A percentile compares a stretch with the other conserved stretches of the same genome.
Conservation (phyloP, 2,888 invertebrate species). For the Galerucella pusilla region DNA sequence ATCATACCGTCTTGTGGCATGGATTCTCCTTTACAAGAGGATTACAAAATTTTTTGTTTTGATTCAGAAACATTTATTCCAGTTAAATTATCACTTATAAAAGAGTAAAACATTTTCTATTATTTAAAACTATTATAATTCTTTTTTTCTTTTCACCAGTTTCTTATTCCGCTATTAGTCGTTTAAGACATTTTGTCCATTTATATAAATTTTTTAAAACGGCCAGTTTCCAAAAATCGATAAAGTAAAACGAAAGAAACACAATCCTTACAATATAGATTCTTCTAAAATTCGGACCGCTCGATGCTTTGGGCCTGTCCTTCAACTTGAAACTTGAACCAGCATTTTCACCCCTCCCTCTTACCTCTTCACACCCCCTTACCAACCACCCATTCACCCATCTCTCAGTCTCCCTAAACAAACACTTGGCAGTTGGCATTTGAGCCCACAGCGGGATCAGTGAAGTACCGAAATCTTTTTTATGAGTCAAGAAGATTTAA, state of each 20-base stretch:
- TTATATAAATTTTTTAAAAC: neutral
- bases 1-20: no score
- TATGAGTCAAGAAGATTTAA: neutral
- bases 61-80: no score
- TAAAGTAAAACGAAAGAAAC: slow-evolving; percentile 23
- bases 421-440: slow-evolving; percentile 48
- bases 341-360: slow-evolving; percentile 35
- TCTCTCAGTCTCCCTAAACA: slow-evolving; percentile 49
- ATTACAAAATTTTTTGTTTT: no score
- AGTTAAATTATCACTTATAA: no score
- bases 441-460: slow-evolving; percentile 34
- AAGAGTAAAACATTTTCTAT: no score
- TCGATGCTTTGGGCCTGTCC: slow-evolving; percentile 48
- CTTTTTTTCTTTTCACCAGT: no score
- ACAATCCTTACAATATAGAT: slow-evolving; percentile 26
- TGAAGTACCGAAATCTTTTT: slow-evolving; percentile 14
- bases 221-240: neutral
- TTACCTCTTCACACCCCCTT: slow-evolving; percentile 27
- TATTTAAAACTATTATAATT: no score
- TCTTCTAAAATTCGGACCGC: slow-evolving; percentile 33
- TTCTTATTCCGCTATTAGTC: no score
- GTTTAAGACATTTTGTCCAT: no score
- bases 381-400: slow-evolving; percentile 38
- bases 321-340: slow-evolving; percentile 55
- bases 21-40: no score